Evolutionary conservation across 1,140 invertebrate species (phyloP).

Genomic region (Pseudobourletiella spinata): DNA sequence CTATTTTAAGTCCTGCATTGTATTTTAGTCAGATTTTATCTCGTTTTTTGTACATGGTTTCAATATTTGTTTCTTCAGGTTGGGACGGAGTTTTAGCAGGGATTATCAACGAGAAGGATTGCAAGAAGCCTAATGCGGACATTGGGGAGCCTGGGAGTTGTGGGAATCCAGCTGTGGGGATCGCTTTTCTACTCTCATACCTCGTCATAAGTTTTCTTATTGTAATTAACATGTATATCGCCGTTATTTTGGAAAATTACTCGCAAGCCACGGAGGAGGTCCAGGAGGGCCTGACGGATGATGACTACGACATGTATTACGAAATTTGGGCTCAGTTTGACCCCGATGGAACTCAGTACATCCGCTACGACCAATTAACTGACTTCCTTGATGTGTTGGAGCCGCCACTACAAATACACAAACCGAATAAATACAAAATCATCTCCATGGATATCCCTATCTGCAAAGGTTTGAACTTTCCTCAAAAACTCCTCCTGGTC

Average conservation of each 20-base stretch:
- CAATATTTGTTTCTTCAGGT: slow-evolving; percentile 52
- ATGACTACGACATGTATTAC: slow-evolving; percentile 99
- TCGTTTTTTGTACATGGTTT: background rate
- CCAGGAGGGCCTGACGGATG: slow-evolving; percentile 93
- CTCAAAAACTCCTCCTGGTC: background rate
- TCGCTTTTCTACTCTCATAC: slow-evolving; percentile 88
- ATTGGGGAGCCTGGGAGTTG: slow-evolving; percentile 81
- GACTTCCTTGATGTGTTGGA: slow-evolving; percentile 86
- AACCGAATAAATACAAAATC: slow-evolving; percentile 98
- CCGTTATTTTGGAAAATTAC: slow-evolving; percentile 97
- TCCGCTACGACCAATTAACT: slow-evolving; percentile 82
- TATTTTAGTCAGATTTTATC: slow-evolving; percentile 60
- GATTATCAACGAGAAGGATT: slow-evolving; percentile 87
- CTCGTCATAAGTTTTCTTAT: slow-evolving; percentile 96
- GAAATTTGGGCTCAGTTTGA: slow-evolving; percentile 91
- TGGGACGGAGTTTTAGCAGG: slow-evolving; percentile 93
- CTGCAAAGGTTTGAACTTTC: slow-evolving; percentile 57
- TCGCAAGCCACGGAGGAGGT: slow-evolving; percentile 97
- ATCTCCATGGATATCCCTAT: slow-evolving; percentile 98
- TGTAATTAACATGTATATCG: slow-evolving; percentile 99
- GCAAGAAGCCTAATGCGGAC: slow-evolving; percentile 73
- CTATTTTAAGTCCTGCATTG: background rate
- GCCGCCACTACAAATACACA: slow-evolving; percentile 88
- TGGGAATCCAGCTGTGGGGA: slow-evolving; percentile 83
- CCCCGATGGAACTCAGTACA: slow-evolving; percentile 94